Evolutionary conservation across 2,113 vertebrate genomes (phyloP).

Genomic region (Nicator chloris): DNA sequence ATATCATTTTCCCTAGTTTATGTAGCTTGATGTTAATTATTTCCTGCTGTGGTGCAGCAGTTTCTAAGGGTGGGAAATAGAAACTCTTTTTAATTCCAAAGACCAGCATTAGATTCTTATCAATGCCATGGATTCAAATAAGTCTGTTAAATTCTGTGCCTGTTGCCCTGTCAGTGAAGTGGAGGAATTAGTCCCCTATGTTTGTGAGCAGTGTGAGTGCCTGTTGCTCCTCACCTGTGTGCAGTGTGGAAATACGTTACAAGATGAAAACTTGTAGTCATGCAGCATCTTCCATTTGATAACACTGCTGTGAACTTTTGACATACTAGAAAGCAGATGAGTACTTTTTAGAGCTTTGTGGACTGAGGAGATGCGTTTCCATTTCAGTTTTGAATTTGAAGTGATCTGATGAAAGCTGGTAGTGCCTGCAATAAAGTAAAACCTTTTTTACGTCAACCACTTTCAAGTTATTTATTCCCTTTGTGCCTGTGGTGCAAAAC

Average conservation of each 20-base stretch:
- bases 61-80: neutral
- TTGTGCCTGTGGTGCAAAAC: slow-evolving; percentile 8
- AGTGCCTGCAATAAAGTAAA: neutral
- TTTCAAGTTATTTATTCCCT: slow-evolving; percentile 55
- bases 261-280: neutral
- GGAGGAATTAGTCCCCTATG: neutral
- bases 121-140: neutral
- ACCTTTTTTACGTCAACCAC: slow-evolving; percentile 4
- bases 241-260: neutral
- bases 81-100: neutral
- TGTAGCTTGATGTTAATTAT: neutral
- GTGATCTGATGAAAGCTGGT: slow-evolving; percentile 13
- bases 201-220: neutral
- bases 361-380: neutral
- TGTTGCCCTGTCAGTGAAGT: neutral
- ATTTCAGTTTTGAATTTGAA: neutral
- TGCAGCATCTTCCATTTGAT: neutral
- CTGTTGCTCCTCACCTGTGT: neutral
- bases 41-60: neutral
- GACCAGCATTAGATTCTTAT: neutral
- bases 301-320: neutral
- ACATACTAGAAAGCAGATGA: neutral
- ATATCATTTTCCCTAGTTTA: neutral
- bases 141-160: neutral
- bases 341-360: neutral